These are phyloP conservation scores for Oxyura jamaicensis DNA, from an alignment of 2,113 vertebrate genomes.

Conservation along the genomic window DNA sequence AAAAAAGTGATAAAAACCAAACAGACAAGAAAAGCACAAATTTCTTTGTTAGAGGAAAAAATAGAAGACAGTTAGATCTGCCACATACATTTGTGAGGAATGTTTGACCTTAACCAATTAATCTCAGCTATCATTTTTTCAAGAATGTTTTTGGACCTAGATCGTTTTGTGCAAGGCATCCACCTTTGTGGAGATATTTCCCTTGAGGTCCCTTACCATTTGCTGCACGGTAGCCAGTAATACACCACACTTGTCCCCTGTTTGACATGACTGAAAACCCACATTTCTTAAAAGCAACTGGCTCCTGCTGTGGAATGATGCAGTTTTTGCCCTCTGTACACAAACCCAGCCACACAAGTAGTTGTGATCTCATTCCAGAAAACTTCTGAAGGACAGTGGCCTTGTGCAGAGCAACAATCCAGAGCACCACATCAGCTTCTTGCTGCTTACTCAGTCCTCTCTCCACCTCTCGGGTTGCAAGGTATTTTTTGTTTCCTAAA, in stretches of 20 bases:
- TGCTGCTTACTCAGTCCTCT: neutral
- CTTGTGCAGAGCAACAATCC: slow-evolving; percentile 27
- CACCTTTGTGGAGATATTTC: neutral
- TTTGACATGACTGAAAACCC: slow-evolving; percentile 9
- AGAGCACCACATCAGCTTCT: neutral
- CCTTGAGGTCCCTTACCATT: neutral
- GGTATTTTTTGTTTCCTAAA: slow-evolving; percentile 11
- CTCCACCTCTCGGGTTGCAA: neutral
- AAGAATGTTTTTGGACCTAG: neutral
- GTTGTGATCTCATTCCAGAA: slow-evolving; percentile 68
- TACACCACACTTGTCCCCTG: neutral
- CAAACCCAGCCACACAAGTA: slow-evolving; percentile 54
- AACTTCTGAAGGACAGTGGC: slow-evolving; percentile 57
- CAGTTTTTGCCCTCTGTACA: slow-evolving; percentile 52
- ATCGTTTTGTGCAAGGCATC: neutral
- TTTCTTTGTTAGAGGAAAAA: neutral
- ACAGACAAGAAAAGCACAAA: neutral
- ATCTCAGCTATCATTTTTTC: slow-evolving; percentile 7
- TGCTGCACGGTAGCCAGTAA: slow-evolving; percentile 19
- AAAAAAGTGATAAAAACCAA: neutral
- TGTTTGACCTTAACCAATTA: slow-evolving; percentile 24
- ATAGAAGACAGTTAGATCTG: neutral
- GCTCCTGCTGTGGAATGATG: slow-evolving; percentile 47
- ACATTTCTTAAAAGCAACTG: slow-evolving; percentile 51
- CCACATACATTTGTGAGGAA: neutral